A percentile compares a stretch with the other conserved stretches of the same genome.
Evolutionary conservation across 92 coral and sea anemone genomes (phyloP).

Genomic region (Zoanthus sociatus): DNA sequence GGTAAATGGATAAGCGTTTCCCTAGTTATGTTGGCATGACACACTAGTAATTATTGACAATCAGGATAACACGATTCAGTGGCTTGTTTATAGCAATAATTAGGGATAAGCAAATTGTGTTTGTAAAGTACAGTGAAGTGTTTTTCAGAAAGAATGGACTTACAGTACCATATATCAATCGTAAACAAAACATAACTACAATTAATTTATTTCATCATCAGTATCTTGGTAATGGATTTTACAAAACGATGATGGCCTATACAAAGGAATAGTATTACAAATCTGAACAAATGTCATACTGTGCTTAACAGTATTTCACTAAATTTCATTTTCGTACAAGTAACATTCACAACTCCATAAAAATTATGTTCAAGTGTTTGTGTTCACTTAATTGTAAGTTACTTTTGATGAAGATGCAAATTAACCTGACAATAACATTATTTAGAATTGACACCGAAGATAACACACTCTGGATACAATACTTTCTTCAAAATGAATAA

Average conservation of each 20-base stretch:
- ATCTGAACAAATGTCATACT: slow-evolving; percentile 38
- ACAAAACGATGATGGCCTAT: slow-evolving; percentile 19
- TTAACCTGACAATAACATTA: slow-evolving; percentile 47
- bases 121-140: slow-evolving; percentile 20
- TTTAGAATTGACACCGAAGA: slow-evolving; percentile 40
- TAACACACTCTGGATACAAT: slow-evolving; percentile 56
- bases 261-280: slow-evolving; percentile 31
- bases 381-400: slow-evolving; percentile 46
- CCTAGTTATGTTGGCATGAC: too few relatives aligned
- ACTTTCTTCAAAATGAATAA: slow-evolving; percentile 33
- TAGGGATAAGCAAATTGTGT: not conserved
- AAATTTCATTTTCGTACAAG: slow-evolving; percentile 41
- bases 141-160: slow-evolving; percentile 16
- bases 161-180: slow-evolving; percentile 18
- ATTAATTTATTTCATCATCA: not conserved
- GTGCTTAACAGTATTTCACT: slow-evolving; percentile 37
- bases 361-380: slow-evolving; percentile 51
- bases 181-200: slow-evolving; percentile 37
- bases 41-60: not conserved
- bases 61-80: slow-evolving; percentile 29
- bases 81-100: slow-evolving; percentile 25
- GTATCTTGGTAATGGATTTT: slow-evolving; percentile 38
- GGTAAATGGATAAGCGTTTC: too few relatives aligned
- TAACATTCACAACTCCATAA: slow-evolving; percentile 54
- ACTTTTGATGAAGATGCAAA: slow-evolving; percentile 35